Conservation (phyloP, 1,140 invertebrate genomes). For the Drosophila seguyi region DNA sequence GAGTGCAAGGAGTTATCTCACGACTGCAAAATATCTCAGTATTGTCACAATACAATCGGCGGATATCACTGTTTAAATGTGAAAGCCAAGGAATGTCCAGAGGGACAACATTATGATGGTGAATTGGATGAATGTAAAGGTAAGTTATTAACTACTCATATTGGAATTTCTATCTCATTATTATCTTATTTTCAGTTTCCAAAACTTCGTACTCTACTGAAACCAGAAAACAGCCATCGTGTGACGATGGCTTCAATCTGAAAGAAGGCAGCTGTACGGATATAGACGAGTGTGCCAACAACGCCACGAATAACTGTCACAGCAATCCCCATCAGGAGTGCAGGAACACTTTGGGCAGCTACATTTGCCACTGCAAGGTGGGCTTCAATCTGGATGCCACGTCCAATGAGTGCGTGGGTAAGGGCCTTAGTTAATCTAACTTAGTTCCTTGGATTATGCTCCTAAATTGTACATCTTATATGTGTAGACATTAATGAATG, state of each 20-base stretch:
- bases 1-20: conserved; percentile 89
- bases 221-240: conserved; percentile 27
- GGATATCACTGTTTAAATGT: conserved; percentile 68
- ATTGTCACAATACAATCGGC: conserved; percentile 74
- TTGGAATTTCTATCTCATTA: background rate
- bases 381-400: conserved; percentile 90
- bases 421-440: conserved; percentile 36
- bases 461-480: conserved; percentile 13
- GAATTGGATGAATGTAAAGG: conserved; percentile 64
- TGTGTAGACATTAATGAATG: conserved; percentile 88
- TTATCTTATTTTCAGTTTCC: background rate
- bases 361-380: conserved; percentile 91
- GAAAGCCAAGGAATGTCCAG: conserved; percentile 46
- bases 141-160: background rate
- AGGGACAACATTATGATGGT: conserved; percentile 47
- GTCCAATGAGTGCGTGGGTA: conserved; percentile 90
- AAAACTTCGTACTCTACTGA: background rate
- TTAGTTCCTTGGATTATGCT: background rate
- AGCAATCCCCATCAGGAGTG: conserved; percentile 89
- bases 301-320: conserved; percentile 86
- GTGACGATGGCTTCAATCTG: conserved; percentile 61
- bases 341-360: conserved; percentile 91
- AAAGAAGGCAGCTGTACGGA: conserved; percentile 86
- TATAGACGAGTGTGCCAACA: conserved; percentile 90
- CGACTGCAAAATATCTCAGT: conserved; percentile 86